A percentile compares a stretch with the other conserved stretches of the same genome.
These are phyloP conservation scores for Crioceris asparagi DNA, from an alignment of 2,888 invertebrate species.

Conservation along the genomic window DNA sequence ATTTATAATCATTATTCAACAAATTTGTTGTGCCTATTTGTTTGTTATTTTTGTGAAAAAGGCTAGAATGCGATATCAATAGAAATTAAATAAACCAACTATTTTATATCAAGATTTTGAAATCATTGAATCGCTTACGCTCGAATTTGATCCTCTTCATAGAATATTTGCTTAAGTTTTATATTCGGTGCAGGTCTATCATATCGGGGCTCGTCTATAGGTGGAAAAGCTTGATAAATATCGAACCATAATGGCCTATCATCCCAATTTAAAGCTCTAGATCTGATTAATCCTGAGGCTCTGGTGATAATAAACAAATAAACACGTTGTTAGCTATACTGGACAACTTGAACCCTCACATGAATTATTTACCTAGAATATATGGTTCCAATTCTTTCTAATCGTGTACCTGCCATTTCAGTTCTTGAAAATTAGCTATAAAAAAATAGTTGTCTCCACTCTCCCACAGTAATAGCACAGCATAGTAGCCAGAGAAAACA, in stretches of 20 bases:
- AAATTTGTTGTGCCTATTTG: constrained; percentile 47
- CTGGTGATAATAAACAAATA: constrained; percentile 42
- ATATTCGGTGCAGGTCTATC: constrained; percentile 54
- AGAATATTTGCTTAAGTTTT: constrained; percentile 61
- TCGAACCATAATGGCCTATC: constrained; percentile 92
- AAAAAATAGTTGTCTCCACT: too few species aligned
- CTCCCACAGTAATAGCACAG: too few species aligned
- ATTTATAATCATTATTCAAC: constrained; percentile 41
- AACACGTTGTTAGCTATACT: neutral
- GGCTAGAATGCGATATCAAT: constrained; percentile 46
- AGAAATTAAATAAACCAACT: neutral
- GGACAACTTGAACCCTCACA: neutral
- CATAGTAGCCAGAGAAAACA: too few species aligned
- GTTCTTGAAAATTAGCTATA: too few species aligned
- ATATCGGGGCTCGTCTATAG: constrained; percentile 69
- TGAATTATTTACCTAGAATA: constrained; percentile 35
- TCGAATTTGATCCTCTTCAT: constrained; percentile 71
- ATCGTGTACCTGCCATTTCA: constrained; percentile 38
- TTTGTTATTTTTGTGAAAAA: constrained; percentile 52
- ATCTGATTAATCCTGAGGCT: constrained; percentile 63
- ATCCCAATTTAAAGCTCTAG: constrained; percentile 67
- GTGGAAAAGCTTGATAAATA: constrained; percentile 84
- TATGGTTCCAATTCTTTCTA: constrained; percentile 65
- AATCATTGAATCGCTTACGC: constrained; percentile 51
- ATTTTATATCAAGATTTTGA: neutral